A percentile compares a stretch with the other conserved stretches of the same genome.
Conservation (phyloP, 2,113 vertebrate species). For the Xiphorhynchus elegans region DNA sequence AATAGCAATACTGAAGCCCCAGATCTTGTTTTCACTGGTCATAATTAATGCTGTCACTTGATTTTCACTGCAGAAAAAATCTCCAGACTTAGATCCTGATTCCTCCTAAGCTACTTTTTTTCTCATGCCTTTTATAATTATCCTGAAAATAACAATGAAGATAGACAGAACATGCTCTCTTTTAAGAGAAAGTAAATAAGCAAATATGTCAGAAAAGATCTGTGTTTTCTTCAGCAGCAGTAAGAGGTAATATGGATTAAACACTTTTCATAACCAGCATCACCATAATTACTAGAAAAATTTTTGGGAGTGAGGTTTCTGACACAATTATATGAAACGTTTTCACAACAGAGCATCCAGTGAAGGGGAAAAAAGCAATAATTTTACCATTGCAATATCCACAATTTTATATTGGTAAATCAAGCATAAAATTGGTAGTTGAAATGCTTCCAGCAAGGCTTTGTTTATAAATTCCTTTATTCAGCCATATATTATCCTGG, state of each 20-base stretch:
- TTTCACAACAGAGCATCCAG: constrained; percentile 64
- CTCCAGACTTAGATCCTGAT: constrained; percentile 11
- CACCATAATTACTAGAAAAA: constrained; percentile 62
- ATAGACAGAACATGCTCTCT: background rate
- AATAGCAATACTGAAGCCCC: background rate
- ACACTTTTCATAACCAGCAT: constrained; percentile 47
- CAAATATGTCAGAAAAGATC: constrained; percentile 1
- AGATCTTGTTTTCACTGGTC: constrained; percentile 6
- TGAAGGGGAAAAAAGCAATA: constrained; percentile 68
- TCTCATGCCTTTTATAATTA: constrained; percentile 9
- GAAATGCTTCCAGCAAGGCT: constrained; percentile 70
- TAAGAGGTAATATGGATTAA: constrained; percentile 52
- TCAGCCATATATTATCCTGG: constrained; percentile 58
- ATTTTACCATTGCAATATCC: constrained; percentile 72
- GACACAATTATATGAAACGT: constrained; percentile 55
- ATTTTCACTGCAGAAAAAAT: constrained; percentile 13
- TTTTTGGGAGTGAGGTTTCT: constrained; percentile 42
- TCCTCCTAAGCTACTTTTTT: constrained; percentile 7
- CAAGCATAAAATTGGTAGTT: constrained; percentile 78
- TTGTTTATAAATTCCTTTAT: constrained; percentile 71
- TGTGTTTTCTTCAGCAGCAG: constrained; percentile 37
- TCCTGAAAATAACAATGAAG: constrained; percentile 1
- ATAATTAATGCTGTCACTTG: background rate
- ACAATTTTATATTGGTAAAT: constrained; percentile 77
- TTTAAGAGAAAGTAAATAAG: constrained; percentile 9